phyloP scores from a whole-genome alignment of 2,888 invertebrate genomes.

The Clostera curtula region DNA sequence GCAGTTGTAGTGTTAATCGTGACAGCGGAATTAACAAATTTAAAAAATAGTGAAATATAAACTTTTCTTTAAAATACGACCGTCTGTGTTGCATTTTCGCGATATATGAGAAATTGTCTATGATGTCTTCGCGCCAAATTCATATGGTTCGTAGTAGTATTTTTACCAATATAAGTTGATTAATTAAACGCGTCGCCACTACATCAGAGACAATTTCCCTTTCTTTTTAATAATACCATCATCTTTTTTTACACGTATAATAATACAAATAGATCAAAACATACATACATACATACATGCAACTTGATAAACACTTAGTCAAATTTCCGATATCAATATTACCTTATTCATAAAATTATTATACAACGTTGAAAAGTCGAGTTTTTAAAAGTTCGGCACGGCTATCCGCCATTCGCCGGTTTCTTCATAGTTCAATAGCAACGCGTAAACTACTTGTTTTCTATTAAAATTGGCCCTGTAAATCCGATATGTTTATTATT shows the following conservation, averaged over 20 bases:
- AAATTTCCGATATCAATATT: background rate
- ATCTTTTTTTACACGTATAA: conserved; percentile 41
- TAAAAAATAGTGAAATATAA: conserved; percentile 16
- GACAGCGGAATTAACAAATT: conserved; percentile 13
- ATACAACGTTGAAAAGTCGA: conserved; percentile 9
- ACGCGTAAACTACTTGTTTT: background rate
- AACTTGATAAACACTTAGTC: conserved; percentile 15
- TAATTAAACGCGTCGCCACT: too few relatives aligned
- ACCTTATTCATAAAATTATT: conserved; percentile 1
- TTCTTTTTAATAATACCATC: conserved; percentile 14
- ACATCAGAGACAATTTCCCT: conserved; percentile 7
- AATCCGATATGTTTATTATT: conserved; percentile 1
- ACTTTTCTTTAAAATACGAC: conserved; percentile 41
- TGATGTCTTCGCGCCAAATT: too few relatives aligned
- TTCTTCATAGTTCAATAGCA: too few relatives aligned
- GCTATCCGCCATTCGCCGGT: too few relatives aligned
- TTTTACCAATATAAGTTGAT: too few relatives aligned
- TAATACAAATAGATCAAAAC: conserved; percentile 56
- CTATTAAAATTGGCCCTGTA: conserved; percentile 1
- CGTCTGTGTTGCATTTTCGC: conserved; percentile 75
- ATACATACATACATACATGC: conserved; percentile 36
- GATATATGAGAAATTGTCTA: conserved; percentile 39
- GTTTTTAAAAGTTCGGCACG: too few relatives aligned
- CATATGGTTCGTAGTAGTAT: too few relatives aligned
- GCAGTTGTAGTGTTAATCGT: conserved; percentile 29